phyloP scores from a whole-genome alignment of 2,113 vertebrate species.

The Pao palembangensis region DNA sequence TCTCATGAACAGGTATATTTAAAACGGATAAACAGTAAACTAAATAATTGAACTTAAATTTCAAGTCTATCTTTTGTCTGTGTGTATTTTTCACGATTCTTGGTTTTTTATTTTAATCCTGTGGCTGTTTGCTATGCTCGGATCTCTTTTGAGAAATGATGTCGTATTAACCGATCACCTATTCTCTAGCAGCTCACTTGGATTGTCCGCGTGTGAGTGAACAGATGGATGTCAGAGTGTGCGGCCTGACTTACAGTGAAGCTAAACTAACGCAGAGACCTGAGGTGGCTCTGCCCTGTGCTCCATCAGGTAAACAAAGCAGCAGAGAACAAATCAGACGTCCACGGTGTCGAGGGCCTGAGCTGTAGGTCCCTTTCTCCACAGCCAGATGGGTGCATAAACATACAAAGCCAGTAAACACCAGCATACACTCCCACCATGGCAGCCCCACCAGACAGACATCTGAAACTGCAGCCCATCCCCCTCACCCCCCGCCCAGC shows the following conservation, averaged over 20 bases:
- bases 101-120: too few relatives aligned
- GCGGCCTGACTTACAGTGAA: constrained; percentile 36
- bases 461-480: constrained; percentile 43
- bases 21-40: too few relatives aligned
- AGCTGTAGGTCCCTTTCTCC: too few relatives aligned
- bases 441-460: constrained; percentile 20
- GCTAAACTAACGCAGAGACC: constrained; percentile 19
- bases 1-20: too few relatives aligned
- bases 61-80: too few relatives aligned
- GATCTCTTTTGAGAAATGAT: constrained; percentile 8
- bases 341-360: too few relatives aligned
- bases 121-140: too few relatives aligned
- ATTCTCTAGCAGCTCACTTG: background rate
- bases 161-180: constrained; percentile 13
- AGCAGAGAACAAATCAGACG: constrained; percentile 1
- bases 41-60: too few relatives aligned
- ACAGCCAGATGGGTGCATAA: constrained; percentile 11
- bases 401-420: constrained; percentile 5
- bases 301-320: constrained; percentile 29
- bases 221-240: constrained; percentile 67
- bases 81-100: too few relatives aligned
- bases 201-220: constrained; percentile 13
- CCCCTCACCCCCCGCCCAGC: background rate
- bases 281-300: constrained; percentile 25
- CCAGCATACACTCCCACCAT: too few relatives aligned